Evolutionary conservation across 2,797 vertebrate genomes (phyloP), one percentile per base, ranked within the genome.

Genomic region (Pterois miles): DNA sequence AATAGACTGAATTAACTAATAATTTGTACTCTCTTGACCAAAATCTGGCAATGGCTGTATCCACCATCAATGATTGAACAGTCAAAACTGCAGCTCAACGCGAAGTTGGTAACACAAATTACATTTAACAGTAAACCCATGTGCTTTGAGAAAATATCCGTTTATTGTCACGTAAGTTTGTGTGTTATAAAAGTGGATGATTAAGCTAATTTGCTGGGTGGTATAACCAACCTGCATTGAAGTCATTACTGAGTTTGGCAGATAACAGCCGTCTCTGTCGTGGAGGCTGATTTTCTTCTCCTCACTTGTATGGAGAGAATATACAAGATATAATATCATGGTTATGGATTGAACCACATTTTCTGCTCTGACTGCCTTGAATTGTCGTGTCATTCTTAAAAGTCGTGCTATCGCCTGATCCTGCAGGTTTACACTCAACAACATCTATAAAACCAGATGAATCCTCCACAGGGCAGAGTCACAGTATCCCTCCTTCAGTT

Each of bases 401-500:
- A 72, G 53, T 65, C 5, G 6, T 13, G 13, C 25, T 25, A 18
- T 56, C 54, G 34, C 16, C 34, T 20, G 25, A 78, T 70, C 40
- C 63, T 74, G 59, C 81, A 82, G 71, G 48, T 76, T 78, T 71
- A 29, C 14, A 27, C 23, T 79, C 33, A 25, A 34, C 48, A 78
- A 18, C 60, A 70, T 84, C 52, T 33, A 71, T 81, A 48, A 80
- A 25, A 71, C 50, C 31, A 62, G 40, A 85, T 40, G 58, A 50
- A 72, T 72, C 56, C 31, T 85, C 78, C 59, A 20, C 71, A 62
- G 78, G 64, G 71, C 50, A 43, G 23, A 62, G 40, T 40, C 59
- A 46, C 27, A 48, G 50, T 16, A 34, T 69, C 48, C 67, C 29
- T 29, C 31, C 48, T 59, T 72, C 57, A 40, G n/a, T 72, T 78